A percentile compares a stretch with the other conserved stretches of the same genome.
phyloP scores from a whole-genome alignment of 1,140 invertebrate genomes.

The Panagrolaimus sp. region DNA sequence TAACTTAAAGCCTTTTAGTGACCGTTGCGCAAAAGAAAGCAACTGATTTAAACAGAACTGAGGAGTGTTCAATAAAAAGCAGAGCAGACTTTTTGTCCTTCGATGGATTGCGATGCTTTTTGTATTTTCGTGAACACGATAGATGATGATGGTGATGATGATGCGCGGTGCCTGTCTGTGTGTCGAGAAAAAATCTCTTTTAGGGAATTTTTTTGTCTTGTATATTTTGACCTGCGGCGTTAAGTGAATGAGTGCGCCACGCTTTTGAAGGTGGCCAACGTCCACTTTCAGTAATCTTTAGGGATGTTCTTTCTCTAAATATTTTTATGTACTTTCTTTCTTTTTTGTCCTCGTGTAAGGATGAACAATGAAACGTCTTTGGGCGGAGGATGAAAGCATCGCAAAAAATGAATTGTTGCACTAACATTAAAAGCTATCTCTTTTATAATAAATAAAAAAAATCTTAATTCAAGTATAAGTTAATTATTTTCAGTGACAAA shows the following conservation, averaged over 20 bases:
- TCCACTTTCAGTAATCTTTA: neutral
- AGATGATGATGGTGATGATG: neutral
- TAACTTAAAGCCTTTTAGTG: no score
- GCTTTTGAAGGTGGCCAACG: constrained; percentile 2
- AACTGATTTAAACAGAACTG: neutral
- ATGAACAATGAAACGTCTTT: constrained; percentile 11
- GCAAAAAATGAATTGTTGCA: neutral
- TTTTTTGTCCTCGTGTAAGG: no score
- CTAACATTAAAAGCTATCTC: no score
- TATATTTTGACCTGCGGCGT: constrained; percentile 1
- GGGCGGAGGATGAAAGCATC: constrained; percentile 6
- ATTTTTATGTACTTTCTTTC: no score
- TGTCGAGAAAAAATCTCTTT: neutral
- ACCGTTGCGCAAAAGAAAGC: neutral
- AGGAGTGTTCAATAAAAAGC: neutral
- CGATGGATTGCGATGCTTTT: constrained; percentile 3
- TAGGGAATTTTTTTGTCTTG: neutral
- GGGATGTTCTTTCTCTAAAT: no score
- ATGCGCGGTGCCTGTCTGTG: constrained; percentile 11
- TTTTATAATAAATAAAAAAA: no score
- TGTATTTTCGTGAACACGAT: neutral
- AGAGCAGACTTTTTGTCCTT: neutral
- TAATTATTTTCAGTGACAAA: no score
- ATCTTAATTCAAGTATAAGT: no score
- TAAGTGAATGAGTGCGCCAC: constrained; percentile 4